A percentile compares a stretch with the other conserved stretches of the same genome.
Evolutionary conservation across 1,140 invertebrate genomes (phyloP).

Genomic region (Drosophila lacteicornis): DNA sequence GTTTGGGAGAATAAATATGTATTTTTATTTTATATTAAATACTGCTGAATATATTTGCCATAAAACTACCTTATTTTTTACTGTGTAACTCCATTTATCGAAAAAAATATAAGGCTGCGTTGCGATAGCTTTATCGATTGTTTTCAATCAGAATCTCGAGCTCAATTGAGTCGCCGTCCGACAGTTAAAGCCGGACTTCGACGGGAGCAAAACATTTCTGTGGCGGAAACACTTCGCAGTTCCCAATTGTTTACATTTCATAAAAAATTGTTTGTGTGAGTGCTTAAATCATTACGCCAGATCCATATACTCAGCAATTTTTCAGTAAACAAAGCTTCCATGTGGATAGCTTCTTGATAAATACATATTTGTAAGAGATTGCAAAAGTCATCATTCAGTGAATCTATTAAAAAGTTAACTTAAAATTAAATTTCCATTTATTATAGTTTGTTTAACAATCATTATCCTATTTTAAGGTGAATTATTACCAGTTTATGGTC

Average conservation of each 20-base stretch:
- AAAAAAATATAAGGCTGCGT: background rate
- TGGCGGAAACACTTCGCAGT: background rate
- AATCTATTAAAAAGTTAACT: background rate
- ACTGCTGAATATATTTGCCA: too few species aligned
- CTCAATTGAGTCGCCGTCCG: background rate
- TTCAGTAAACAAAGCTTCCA: background rate
- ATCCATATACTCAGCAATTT: slow-evolving; percentile 1
- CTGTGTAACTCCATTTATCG: background rate
- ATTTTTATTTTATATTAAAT: too few species aligned
- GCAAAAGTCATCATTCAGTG: background rate
- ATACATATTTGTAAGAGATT: background rate
- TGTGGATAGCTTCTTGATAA: background rate
- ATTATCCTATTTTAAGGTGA: too few species aligned
- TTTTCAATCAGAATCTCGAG: background rate
- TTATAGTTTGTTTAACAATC: too few species aligned
- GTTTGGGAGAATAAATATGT: too few species aligned
- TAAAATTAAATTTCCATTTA: too few species aligned
- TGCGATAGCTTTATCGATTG: slow-evolving; percentile 9
- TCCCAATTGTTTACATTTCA: slow-evolving; percentile 5
- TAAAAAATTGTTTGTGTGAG: background rate
- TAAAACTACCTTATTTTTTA: too few species aligned
- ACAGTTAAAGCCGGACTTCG: background rate
- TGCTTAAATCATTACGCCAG: background rate
- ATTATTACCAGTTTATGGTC: too few species aligned
- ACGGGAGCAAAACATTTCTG: background rate